A percentile compares a stretch with the other conserved stretches of the same genome.
phyloP scores from a whole-genome alignment of 1,140 invertebrate genomes.

The Neomicropteryx cornuta region DNA sequence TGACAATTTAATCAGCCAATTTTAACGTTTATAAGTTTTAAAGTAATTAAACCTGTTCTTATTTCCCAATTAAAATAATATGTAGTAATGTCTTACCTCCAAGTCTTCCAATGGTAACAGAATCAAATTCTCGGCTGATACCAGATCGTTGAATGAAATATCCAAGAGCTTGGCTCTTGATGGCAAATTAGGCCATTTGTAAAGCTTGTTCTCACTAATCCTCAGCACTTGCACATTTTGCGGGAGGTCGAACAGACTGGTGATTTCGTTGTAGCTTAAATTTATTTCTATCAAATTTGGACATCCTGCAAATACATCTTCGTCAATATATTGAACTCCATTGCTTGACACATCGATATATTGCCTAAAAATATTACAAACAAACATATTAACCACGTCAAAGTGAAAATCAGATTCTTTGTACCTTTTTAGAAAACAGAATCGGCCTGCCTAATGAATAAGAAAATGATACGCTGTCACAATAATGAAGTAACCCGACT shows the following conservation, averaged over 20 bases:
- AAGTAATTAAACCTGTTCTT: no score
- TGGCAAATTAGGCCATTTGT: slow-evolving; percentile 30
- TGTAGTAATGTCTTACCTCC: slow-evolving; percentile 29
- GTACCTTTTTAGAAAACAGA: no score
- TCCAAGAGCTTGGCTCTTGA: slow-evolving; percentile 30
- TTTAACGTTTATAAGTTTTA: no score
- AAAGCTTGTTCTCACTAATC: slow-evolving; percentile 29
- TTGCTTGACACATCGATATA: slow-evolving; percentile 34
- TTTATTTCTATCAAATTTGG: slow-evolving; percentile 28
- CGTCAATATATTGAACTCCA: slow-evolving; percentile 30
- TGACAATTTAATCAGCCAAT: no score
- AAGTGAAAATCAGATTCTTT: no score
- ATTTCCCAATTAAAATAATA: no score
- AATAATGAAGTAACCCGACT: no score
- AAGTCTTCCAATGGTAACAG: slow-evolving; percentile 26
- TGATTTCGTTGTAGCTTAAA: slow-evolving; percentile 34
- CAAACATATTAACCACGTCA: neutral
- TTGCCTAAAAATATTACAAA: slow-evolving; percentile 21
- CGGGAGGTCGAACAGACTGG: slow-evolving; percentile 25
- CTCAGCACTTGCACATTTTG: slow-evolving; percentile 24
- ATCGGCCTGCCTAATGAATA: no score
- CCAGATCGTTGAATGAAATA: slow-evolving; percentile 31
- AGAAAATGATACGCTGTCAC: no score
- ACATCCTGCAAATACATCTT: slow-evolving; percentile 24
- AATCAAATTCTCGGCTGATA: slow-evolving; percentile 25